Percentiles rank a stretch among this genome's conserved stretches.
These are phyloP conservation scores for Stenichneumon culpator DNA, from an alignment of 2,888 invertebrate genomes.

Conservation along the genomic window DNA sequence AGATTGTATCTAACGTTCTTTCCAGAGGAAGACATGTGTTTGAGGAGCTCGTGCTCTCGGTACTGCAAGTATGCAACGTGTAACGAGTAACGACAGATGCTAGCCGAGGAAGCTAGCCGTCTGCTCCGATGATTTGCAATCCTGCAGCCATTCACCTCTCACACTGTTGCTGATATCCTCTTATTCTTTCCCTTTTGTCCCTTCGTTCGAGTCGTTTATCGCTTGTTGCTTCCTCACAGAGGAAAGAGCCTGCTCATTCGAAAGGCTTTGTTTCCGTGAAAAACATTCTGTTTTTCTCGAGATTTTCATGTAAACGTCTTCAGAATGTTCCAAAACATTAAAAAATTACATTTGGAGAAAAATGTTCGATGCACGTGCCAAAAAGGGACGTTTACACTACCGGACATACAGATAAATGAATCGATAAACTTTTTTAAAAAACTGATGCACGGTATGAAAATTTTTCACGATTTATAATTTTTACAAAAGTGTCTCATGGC, in stretches of 20 bases:
- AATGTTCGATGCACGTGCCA: no score
- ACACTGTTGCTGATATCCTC: conserved; percentile 23
- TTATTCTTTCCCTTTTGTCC: conserved; percentile 54
- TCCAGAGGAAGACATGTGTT: conserved; percentile 76
- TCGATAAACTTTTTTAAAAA: no score
- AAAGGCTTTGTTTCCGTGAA: no score
- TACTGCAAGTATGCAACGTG: conserved; percentile 71
- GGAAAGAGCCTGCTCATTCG: background rate
- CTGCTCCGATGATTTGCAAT: conserved; percentile 75
- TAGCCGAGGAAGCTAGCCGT: conserved; percentile 72
- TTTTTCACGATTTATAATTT: no score
- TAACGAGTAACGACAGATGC: conserved; percentile 80
- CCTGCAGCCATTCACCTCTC: conserved; percentile 71
- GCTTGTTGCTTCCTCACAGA: background rate
- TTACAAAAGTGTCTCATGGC: no score
- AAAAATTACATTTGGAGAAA: no score
- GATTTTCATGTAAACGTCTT: no score
- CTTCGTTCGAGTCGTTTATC: conserved; percentile 46
- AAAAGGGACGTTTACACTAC: no score
- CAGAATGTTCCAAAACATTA: background rate
- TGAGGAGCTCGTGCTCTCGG: conserved; percentile 76
- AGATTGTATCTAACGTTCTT: conserved; percentile 55
- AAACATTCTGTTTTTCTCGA: no score
- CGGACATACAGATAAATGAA: no score
- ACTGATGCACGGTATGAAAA: no score